Evolutionary conservation across 2,888 invertebrate species (phyloP), one percentile per base, ranked within the genome.

Genomic region (Phengaris alcon): DNA sequence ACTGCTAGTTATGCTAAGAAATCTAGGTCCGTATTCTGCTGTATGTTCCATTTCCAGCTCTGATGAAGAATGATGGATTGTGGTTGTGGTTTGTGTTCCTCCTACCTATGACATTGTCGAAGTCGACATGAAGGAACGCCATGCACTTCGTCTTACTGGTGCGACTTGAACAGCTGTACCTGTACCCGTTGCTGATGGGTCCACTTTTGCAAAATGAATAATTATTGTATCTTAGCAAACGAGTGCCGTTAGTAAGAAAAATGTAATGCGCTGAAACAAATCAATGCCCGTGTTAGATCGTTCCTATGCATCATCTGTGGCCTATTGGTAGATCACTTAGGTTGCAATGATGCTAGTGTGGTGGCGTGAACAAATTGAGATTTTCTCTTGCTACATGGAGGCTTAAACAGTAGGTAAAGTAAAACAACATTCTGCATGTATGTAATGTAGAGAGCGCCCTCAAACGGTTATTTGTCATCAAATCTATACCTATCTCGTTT

Each of bases 161-260:
- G 7, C 76, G 75, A 64, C 79, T 80, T 5, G 83, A 83, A 73
- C 84, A 86, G 0, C 75, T 78, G 74, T 83, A 83, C 13, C 82
- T 79, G n/a, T 76, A 80, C 6, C 80, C 80, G 8, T 78, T 70
- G 6, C 79, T 57, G 4, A 79, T 75, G 0, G 22, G 13, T 3
- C 78, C 77, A 15, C 76, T 77, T 69, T 79, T 82, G 52, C 78
- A 82, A 76, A 78, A 85, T 0, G 84, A 80, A 64, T 83, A 82
- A 2, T 80, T 80, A 6, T 82, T 75, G 68, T 80, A 79, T 69
- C 81, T 55, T 51, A 84, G 79, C 6, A 85, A 77, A 54, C 72
- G 72, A 10, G 72, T 10, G 22, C 72, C 72, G 72, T 77, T 82
- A 10, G 80, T 76, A 2, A 77, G 79, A 44, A 73, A 74, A 35